Percentiles rank a stretch among this genome's conserved stretches.
Evolutionary conservation across 2,888 invertebrate species (phyloP).

Genomic region (Synanthedon myopaeformis): DNA sequence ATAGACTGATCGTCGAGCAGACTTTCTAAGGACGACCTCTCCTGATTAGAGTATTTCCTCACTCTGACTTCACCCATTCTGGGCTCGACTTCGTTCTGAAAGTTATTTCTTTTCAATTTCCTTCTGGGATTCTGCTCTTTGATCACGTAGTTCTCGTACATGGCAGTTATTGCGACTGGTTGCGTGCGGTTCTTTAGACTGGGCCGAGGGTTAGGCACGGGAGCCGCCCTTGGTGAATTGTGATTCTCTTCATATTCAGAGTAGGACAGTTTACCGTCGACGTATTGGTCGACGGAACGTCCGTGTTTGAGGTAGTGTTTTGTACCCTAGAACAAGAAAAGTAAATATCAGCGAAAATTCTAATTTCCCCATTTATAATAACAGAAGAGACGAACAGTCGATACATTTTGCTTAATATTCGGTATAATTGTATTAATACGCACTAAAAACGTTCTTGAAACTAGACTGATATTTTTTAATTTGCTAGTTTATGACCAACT

Average conservation of each 20-base stretch:
- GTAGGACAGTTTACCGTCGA: conserved; percentile 73
- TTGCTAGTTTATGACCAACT: too few species aligned
- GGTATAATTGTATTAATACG: too few species aligned
- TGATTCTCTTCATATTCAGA: conserved; percentile 68
- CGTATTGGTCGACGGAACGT: conserved; percentile 82
- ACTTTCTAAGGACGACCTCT: conserved; percentile 71
- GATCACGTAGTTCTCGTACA: conserved; percentile 78
- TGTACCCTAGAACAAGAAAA: conserved; percentile 55
- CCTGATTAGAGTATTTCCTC: conserved; percentile 64
- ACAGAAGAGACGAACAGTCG: too few species aligned
- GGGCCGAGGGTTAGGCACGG: conserved; percentile 54
- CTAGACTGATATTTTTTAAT: too few species aligned
- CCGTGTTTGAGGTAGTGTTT: conserved; percentile 76
- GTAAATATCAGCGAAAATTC: neutral
- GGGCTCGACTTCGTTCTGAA: conserved; percentile 74
- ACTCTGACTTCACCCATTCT: conserved; percentile 46
- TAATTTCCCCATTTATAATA: neutral
- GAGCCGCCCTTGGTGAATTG: conserved; percentile 52
- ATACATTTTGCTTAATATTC: too few species aligned
- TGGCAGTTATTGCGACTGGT: conserved; percentile 79
- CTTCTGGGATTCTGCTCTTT: conserved; percentile 80
- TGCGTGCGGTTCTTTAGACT: conserved; percentile 66
- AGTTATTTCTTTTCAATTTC: conserved; percentile 73
- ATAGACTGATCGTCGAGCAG: conserved; percentile 70
- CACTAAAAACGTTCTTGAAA: too few species aligned